Evolutionary conservation across 2,888 invertebrate genomes (phyloP).

Genomic region (Callosobruchus maculatus): DNA sequence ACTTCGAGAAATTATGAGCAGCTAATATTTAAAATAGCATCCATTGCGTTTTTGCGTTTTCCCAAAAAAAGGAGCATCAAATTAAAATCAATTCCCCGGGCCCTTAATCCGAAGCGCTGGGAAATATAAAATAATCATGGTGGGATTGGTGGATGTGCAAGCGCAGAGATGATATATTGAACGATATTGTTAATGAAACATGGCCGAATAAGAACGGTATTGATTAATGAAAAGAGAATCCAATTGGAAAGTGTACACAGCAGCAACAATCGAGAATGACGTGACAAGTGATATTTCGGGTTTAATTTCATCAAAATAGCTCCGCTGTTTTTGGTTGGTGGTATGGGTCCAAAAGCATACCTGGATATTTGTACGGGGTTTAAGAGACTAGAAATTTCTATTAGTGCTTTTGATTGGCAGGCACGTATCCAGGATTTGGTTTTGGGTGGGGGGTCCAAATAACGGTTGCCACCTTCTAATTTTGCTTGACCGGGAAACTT

Average conservation of each 20-base stretch:
- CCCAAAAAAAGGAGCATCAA: neutral
- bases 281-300: conserved; percentile 17
- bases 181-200: conserved; percentile 16
- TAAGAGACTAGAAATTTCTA: too few species aligned
- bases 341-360: neutral
- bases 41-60: neutral
- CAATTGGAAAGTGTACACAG: conserved; percentile 12
- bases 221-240: conserved; percentile 16
- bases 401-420: too few species aligned
- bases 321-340: neutral
- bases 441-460: too few species aligned
- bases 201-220: conserved; percentile 12
- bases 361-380: neutral
- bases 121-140: neutral
- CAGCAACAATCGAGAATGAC: conserved; percentile 10
- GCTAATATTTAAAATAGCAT: neutral
- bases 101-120: neutral
- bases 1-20: neutral
- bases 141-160: neutral
- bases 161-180: neutral
- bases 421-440: too few species aligned
- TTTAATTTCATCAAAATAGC: conserved; percentile 17
- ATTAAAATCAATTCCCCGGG: neutral
- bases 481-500: too few species aligned
- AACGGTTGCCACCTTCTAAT: too few species aligned